These are phyloP conservation scores for Arctopsyche grandis DNA, from an alignment of 1,140 invertebrate genomes.

Conservation along the genomic window DNA sequence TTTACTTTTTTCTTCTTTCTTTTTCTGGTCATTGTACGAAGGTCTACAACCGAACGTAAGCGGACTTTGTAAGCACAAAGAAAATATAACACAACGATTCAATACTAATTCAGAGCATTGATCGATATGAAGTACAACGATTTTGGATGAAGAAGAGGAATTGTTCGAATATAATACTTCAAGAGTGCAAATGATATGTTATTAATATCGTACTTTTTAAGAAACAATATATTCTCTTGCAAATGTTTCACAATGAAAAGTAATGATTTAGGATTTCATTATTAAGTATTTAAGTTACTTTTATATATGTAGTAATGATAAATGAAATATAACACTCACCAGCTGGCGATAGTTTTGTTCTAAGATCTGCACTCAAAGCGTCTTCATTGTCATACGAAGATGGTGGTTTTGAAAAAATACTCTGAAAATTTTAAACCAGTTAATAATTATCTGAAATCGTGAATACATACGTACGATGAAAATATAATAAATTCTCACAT, in stretches of 20 bases:
- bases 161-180: too few relatives aligned
- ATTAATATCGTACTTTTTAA: too few relatives aligned
- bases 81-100: not conserved
- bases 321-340: slow-evolving; percentile 58
- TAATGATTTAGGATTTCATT: too few relatives aligned
- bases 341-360: slow-evolving; percentile 57
- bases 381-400: slow-evolving; percentile 62
- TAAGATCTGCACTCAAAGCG: slow-evolving; percentile 63
- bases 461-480: not conserved
- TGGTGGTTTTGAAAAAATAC: slow-evolving; percentile 65
- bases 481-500: slow-evolving; percentile 36
- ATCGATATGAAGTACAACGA: too few relatives aligned
- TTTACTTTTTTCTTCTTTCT: not conserved
- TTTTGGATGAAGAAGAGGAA: too few relatives aligned
- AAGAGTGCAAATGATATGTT: too few relatives aligned
- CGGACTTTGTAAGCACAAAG: not conserved
- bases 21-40: not conserved
- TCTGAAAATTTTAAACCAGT: slow-evolving; percentile 56
- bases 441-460: slow-evolving; percentile 25
- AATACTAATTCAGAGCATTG: not conserved
- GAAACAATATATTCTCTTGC: too few relatives aligned
- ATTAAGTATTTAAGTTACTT: too few relatives aligned
- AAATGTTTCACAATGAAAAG: too few relatives aligned
- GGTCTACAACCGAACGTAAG: slow-evolving; percentile 5
- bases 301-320: too few relatives aligned